Evolutionary conservation across 1,140 invertebrate species (phyloP).

Genomic region (Euura lappo): DNA sequence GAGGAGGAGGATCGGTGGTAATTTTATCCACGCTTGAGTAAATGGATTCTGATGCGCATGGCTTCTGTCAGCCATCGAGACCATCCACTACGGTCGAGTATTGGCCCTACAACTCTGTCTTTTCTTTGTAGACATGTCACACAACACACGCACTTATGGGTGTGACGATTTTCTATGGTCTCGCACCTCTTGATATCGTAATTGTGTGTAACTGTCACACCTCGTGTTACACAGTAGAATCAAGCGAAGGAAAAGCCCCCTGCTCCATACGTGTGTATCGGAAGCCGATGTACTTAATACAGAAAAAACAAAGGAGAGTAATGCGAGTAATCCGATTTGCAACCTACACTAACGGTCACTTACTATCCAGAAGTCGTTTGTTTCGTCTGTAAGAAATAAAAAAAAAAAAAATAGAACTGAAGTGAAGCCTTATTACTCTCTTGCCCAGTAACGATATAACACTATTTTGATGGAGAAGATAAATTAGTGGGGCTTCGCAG

Average conservation of each 20-base stretch:
- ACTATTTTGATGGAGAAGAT: no score
- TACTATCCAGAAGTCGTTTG: background rate
- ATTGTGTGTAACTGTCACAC: background rate
- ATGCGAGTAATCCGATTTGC: background rate
- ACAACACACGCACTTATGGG: no score
- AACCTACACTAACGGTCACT: background rate
- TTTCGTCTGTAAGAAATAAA: no score
- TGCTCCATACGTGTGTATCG: no score
- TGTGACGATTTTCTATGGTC: background rate
- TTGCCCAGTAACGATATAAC: no score
- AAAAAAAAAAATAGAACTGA: no score
- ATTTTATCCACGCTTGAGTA: slow-evolving; percentile 49
- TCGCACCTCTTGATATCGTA: background rate
- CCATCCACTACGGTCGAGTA: background rate
- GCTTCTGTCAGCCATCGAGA: slow-evolving; percentile 26
- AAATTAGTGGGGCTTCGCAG: no score
- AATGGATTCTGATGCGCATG: slow-evolving; percentile 44
- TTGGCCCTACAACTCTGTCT: background rate
- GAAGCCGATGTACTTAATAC: no score
- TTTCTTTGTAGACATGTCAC: background rate
- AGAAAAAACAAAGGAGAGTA: background rate
- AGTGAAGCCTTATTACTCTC: no score
- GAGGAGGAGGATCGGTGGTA: slow-evolving; percentile 31
- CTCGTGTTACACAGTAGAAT: no score
- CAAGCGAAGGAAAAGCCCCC: background rate